phyloP scores from a whole-genome alignment of 2,113 vertebrate genomes.

The Planiliza haematocheilus region DNA sequence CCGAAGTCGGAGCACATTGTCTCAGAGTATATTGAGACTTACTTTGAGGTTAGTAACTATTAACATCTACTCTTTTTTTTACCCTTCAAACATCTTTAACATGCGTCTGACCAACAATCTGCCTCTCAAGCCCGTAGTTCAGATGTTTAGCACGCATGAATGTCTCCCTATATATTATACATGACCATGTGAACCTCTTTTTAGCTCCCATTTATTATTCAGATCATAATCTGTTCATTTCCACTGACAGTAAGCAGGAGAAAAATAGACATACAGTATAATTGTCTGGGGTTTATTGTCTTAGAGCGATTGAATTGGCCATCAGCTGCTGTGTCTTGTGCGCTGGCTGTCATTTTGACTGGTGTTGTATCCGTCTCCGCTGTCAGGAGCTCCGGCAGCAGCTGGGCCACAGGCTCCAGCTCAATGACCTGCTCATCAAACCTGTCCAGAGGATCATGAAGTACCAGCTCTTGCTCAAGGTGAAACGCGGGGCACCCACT shows the following conservation, averaged over 20 bases:
- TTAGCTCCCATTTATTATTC: conserved; percentile 43
- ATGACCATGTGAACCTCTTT: conserved; percentile 22
- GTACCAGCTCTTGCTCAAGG: conserved; percentile 95
- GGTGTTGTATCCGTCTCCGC: conserved; percentile 8
- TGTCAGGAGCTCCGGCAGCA: conserved; percentile 90
- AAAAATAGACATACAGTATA: conserved; percentile 5
- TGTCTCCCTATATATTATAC: conserved; percentile 27
- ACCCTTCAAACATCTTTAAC: not conserved
- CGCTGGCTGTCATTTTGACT: conserved; percentile 34
- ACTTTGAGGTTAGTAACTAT: conserved; percentile 89
- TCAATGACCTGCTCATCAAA: conserved; percentile 94
- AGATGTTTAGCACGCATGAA: conserved; percentile 16
- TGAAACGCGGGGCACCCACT: conserved; percentile 65
- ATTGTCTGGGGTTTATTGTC: conserved; percentile 10
- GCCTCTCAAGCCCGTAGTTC: not conserved
- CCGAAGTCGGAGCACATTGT: conserved; percentile 94
- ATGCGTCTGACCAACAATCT: not conserved
- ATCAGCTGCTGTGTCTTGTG: conserved; percentile 21
- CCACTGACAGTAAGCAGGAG: conserved; percentile 18
- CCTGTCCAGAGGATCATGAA: conserved; percentile 96
- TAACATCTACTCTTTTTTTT: not conserved
- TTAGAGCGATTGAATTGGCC: not conserved
- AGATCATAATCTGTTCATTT: conserved; percentile 18
- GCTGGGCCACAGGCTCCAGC: conserved; percentile 91
- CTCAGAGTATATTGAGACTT: conserved; percentile 93